Base-by-base conservation (phyloP, 2,888 invertebrate species). In the Platycheirus albimanus region DNA sequence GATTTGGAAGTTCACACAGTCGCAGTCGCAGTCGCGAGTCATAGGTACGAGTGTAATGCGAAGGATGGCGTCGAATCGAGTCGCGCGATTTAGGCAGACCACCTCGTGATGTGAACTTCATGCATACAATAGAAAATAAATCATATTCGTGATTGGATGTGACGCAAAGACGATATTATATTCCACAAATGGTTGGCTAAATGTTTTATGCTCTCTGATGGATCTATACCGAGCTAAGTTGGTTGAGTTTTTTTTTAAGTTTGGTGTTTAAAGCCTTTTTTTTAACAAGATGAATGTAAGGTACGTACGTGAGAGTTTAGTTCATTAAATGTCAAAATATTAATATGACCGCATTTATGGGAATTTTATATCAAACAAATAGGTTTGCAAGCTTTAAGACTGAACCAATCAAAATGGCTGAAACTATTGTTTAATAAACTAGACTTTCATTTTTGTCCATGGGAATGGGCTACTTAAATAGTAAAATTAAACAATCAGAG, bases 41-140 rank as follows among this genome's bases (percentile, higher is more conserved):
- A n/a, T n/a, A n/a, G n/a, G n/a, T n/a, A n/a, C n/a, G n/a, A n/a
- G n/a, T 15, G 15, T 36, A 13, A 15, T 8, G 15, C 33, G 54
- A 11, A 15, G 33, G 45, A 47, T 20, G 64, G 47, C 13, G 56
- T 30, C 30, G 33, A 28, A 47, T 20, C 49, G 47, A 11, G 56
- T 30, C 30, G 77, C 41, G 58, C 43, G 43, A 49, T 36, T 63
- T 54, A 58, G 49, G 41, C 56, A 51, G 64, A 51, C 52, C 71
- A 41, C 54, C 72, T 83, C 83, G 83, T 83, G 83, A 83, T 69
- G 67, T 78, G 78, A 78, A 78, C 67, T 74, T 78, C 72, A 67
- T 74, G 83, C 83, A 83, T 78, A 83, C 83, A 83, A 83, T 78
- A 64, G 72, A 36, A 69, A 78, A 83, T 83, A 83, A 83, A 83